Evolutionary conservation across 2,888 invertebrate genomes (phyloP).

Genomic region (Spodoptera littoralis): DNA sequence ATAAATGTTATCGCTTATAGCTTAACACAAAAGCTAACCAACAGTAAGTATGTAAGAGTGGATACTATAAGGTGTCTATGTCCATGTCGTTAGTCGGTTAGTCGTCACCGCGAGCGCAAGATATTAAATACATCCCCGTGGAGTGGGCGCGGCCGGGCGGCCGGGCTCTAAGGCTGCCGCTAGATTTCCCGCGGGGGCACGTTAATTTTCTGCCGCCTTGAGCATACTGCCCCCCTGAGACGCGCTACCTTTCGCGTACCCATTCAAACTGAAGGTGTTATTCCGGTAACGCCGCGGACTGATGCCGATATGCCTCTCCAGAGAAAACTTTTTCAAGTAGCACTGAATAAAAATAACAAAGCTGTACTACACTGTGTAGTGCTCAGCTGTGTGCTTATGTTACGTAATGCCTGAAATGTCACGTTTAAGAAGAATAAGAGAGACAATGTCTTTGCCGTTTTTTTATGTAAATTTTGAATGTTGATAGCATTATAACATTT

Average conservation of each 20-base stretch:
- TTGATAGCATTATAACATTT: conserved; percentile 20
- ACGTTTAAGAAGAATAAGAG: conserved; percentile 7
- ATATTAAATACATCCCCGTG: conserved; percentile 86
- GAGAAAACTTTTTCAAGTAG: conserved; percentile 79
- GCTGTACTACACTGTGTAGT: conserved; percentile 53
- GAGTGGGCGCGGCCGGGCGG: conserved; percentile 74
- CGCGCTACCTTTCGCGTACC: conserved; percentile 87
- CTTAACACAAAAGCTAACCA: background rate
- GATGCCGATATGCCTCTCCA: conserved; percentile 81
- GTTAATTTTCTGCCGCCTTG: conserved; percentile 94
- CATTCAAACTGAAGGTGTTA: conserved; percentile 88
- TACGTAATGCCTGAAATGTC: conserved; percentile 34
- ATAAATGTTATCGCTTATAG: background rate
- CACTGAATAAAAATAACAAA: conserved; percentile 75
- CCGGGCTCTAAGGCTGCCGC: conserved; percentile 86
- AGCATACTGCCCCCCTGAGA: conserved; percentile 91
- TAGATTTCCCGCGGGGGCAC: conserved; percentile 91
- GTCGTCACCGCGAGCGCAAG: conserved; percentile 65
- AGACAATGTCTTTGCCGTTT: background rate
- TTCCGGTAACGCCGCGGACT: conserved; percentile 84
- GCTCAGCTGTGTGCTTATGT: conserved; percentile 47
- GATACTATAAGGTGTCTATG: conserved; percentile 4
- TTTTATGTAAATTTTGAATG: conserved; percentile 27
- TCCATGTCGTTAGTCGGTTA: conserved; percentile 55
- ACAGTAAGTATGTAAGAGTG: conserved; percentile 6